phyloP scores from a whole-genome alignment of 1,140 invertebrate species.

The Paraescarpia echinospica region DNA sequence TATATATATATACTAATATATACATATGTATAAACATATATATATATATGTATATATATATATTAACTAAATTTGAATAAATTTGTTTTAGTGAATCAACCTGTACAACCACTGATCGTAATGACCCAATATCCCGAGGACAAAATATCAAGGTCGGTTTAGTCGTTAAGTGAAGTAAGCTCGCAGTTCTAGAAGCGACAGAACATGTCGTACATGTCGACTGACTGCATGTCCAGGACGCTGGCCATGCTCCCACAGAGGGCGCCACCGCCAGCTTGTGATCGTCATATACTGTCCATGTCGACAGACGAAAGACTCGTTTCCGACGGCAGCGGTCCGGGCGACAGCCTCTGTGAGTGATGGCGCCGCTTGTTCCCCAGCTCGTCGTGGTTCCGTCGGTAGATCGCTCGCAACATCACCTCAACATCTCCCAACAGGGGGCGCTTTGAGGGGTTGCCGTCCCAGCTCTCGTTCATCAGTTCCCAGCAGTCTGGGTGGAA shows the following conservation, averaged over 20 bases:
- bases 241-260: background rate
- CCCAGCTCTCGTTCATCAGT: slow-evolving; percentile 85
- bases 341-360: background rate
- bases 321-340: background rate
- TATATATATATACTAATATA: too few species aligned
- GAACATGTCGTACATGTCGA: background rate
- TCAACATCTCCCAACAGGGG: slow-evolving; percentile 79
- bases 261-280: background rate
- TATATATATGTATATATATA: background rate
- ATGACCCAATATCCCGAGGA: background rate
- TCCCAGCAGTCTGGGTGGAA: slow-evolving; percentile 82
- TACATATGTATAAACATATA: too few species aligned
- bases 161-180: background rate
- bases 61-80: background rate
- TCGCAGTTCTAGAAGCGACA: background rate
- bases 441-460: slow-evolving; percentile 72
- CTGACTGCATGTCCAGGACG: background rate
- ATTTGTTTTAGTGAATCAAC: background rate
- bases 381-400: slow-evolving; percentile 17
- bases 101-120: background rate
- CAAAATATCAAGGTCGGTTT: background rate
- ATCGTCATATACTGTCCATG: background rate
- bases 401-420: slow-evolving; percentile 60
- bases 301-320: background rate
- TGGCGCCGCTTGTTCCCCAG: background rate